Evolutionary conservation across 2,113 vertebrate genomes (phyloP).

Genomic region (Malurus alboscapulatus): DNA sequence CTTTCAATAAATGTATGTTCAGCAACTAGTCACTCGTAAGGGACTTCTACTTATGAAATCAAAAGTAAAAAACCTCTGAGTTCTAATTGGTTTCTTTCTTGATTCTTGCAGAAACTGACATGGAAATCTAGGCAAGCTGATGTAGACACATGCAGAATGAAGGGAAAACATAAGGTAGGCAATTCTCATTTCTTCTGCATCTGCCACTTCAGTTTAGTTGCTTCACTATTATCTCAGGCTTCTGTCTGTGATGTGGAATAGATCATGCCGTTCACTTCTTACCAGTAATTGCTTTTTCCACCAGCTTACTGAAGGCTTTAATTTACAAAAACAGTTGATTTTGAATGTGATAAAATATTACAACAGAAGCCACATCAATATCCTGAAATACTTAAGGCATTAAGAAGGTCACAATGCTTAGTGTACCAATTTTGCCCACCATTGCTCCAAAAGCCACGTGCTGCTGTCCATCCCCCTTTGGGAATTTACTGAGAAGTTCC

Average conservation of each 20-base stretch:
- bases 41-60: slow-evolving; percentile 69
- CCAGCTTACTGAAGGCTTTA: slow-evolving; percentile 70
- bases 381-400: neutral
- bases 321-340: slow-evolving; percentile 73
- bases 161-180: slow-evolving; percentile 97
- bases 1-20: slow-evolving; percentile 65
- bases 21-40: slow-evolving; percentile 44
- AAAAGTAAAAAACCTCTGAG: slow-evolving; percentile 64
- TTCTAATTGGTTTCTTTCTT: slow-evolving; percentile 74
- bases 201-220: slow-evolving; percentile 72
- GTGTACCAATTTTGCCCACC: neutral
- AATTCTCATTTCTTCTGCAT: slow-evolving; percentile 69
- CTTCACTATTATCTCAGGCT: slow-evolving; percentile 58
- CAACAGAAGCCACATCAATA: neutral
- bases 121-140: slow-evolving; percentile 98
- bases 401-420: neutral
- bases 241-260: slow-evolving; percentile 53
- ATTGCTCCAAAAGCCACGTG: neutral
- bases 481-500: neutral
- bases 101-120: slow-evolving; percentile 89
- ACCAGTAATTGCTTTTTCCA: slow-evolving; percentile 71
- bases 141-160: slow-evolving; percentile 99
- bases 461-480: neutral
- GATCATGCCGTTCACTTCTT: slow-evolving; percentile 46
- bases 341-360: slow-evolving; percentile 66